Evolutionary conservation across 2,888 invertebrate genomes (phyloP), one percentile per base, ranked within the genome.

Genomic region (Mechanitis mazaeus): DNA sequence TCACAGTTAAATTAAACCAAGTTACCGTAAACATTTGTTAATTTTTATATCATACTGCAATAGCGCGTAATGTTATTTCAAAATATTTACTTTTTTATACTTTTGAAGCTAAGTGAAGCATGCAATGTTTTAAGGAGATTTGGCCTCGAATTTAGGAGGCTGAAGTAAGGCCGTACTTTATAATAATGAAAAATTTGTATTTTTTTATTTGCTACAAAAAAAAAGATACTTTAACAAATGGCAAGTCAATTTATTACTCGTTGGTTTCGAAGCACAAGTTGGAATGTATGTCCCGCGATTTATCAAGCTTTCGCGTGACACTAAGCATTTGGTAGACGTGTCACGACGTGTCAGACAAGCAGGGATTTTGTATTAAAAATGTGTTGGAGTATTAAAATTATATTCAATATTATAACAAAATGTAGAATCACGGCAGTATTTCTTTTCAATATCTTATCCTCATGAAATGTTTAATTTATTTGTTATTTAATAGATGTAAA

Each of bases 111-210:
- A 42, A 60, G 61, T 33, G 54, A 59, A 57, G 62, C 57, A 46
- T 47, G 54, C 53, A 64, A 60, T 61, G 54, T 65, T 54, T 72
- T 72, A 84, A 83, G 85, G 85, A 80, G 83, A 81, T 75, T 73
- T 75, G 82, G 68, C 86, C 87, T 87, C 80, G 80, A 65, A 72
- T 75, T 73, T 72, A 72, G 68, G 76, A 81, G 83, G 83, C 75
- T 78, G 71, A 60, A 45, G 68, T 72, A 71, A 74, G 20, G 20
- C 1, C 20, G 66, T 72, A 74, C 69, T 81, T 75, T 74, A 66
- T 70, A 69, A 50, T 31, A 31, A 9, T 7, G 12, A 6, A 47
- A 47, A 12, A 6, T 20, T 20, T 20, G 20, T 47, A 47, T 47
- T 28, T 3, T 7, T 47, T 4, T 47, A 47, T 6, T 28, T 46